Base-by-base conservation (phyloP, 2,113 vertebrate species). In the Penelope pileata region DNA sequence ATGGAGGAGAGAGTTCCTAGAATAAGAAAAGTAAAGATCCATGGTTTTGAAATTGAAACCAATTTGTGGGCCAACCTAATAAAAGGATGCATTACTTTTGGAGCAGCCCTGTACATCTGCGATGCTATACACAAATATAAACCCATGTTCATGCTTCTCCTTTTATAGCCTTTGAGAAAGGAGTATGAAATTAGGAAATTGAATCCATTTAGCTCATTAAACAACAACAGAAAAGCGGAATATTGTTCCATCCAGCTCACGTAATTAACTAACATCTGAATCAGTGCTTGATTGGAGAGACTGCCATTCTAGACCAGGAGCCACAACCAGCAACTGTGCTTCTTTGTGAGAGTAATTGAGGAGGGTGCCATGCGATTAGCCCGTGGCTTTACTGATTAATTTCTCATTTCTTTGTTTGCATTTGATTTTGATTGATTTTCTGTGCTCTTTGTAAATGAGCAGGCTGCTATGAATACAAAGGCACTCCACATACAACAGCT, bases 361-460 rank as follows among this genome's bases (percentile, higher is more conserved):
- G 43, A 87, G 59, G 50, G 43, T 72, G 32, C 47, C 42, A 29
- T 84, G 80, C 93, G 66, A 88, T 96, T 95, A 95, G 66, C 75
- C 86, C 30, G 26, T 86, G 68, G 51, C 48, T 90, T 88, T 93
- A 88, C 90, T 94, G 95, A 93, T 96, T 88, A 93, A 96, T 96
- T 91, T 94, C 90, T 96, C 51, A 93, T 88, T 87, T 92, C 93
- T 93, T 89, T 90, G 67, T 87, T 93, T 94, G 43, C 62, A 78
- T 86, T 90, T 88, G 91, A 90, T 93, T 91, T 95, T 95, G 66
- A 84, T 83, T 93, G 84, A 96, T 96, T 92, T 88, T 89, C 77
- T 88, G 62, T 58, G 32, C 76, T 92, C 80, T 83, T 92, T 87
- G 79, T 72, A 91, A 83, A 95, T 88, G 78, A 96, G 56, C 9